Evolutionary conservation across 2,888 invertebrate genomes (phyloP).

Genomic region (Mantis religiosa): DNA sequence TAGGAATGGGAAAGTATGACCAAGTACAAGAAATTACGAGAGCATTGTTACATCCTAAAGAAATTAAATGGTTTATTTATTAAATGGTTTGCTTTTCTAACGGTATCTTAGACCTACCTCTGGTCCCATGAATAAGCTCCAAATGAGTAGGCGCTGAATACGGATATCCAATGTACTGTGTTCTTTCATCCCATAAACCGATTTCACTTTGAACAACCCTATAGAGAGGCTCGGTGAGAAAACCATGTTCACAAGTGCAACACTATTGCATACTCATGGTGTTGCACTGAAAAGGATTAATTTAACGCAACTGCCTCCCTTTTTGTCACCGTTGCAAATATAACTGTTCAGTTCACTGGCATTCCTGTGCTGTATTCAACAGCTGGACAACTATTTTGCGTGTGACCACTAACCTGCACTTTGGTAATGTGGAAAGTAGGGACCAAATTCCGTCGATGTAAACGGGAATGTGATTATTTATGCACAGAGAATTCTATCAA

Average conservation of each 20-base stretch:
- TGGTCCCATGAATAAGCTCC: no score
- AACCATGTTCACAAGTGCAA: background rate
- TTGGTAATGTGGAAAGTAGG: background rate
- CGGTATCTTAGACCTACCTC: no score
- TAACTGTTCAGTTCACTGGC: background rate
- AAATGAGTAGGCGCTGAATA: no score
- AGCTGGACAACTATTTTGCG: background rate
- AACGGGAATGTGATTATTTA: background rate
- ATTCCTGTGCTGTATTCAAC: background rate
- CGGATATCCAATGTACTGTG: no score
- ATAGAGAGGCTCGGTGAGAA: background rate
- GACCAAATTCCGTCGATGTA: background rate
- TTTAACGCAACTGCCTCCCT: background rate
- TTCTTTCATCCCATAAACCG: background rate
- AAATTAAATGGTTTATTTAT: no score
- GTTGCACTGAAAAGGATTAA: background rate
- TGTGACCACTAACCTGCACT: background rate
- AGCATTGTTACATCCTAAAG: no score
- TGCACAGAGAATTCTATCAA: background rate
- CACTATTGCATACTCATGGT: background rate
- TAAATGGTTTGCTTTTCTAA: no score
- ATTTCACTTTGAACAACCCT: background rate
- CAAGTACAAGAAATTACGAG: no score
- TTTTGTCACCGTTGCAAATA: background rate
- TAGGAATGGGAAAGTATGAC: no score